Conservation (phyloP, 2,113 vertebrate genomes). For the Datnioides undecimradiatus region DNA sequence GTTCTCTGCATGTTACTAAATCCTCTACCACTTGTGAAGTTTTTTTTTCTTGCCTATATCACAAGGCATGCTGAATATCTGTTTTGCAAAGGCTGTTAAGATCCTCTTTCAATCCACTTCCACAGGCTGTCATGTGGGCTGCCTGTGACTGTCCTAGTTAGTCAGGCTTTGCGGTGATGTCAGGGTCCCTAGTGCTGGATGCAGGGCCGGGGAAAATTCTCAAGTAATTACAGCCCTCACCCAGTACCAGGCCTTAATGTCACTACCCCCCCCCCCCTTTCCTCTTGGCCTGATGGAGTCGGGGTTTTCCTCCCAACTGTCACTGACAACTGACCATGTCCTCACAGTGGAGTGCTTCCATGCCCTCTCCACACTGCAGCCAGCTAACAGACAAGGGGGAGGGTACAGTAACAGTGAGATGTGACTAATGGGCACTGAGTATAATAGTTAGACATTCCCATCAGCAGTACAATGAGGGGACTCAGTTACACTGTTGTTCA, state of each 20-base stretch:
- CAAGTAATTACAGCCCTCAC: constrained; percentile 41
- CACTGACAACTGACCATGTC: constrained; percentile 39
- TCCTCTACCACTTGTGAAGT: constrained; percentile 19
- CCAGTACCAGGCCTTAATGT: constrained; percentile 20
- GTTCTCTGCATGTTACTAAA: constrained; percentile 20
- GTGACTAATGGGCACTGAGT: constrained; percentile 36
- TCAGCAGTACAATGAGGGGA: neutral
- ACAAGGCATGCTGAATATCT: constrained; percentile 18
- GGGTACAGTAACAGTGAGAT: neutral
- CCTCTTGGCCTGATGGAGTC: constrained; percentile 19
- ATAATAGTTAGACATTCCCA: constrained; percentile 1
- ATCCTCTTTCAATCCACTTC: constrained; percentile 33
- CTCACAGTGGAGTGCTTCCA: constrained; percentile 6
- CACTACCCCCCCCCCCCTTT: neutral
- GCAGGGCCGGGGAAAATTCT: constrained; percentile 31
- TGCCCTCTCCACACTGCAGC: neutral
- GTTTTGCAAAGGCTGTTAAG: constrained; percentile 37
- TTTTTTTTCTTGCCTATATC: constrained; percentile 19
- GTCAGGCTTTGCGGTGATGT: constrained; percentile 57
- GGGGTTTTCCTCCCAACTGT: constrained; percentile 60
- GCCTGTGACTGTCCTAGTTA: constrained; percentile 39
- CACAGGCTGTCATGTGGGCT: constrained; percentile 24
- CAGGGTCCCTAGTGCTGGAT: constrained; percentile 34
- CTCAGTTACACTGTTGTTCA: neutral
- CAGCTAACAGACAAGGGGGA: neutral